Percentiles rank a stretch among this genome's conserved stretches.
These are phyloP conservation scores for Drosophila littoralis DNA, from an alignment of 1,140 invertebrate species.

Conservation along the genomic window DNA sequence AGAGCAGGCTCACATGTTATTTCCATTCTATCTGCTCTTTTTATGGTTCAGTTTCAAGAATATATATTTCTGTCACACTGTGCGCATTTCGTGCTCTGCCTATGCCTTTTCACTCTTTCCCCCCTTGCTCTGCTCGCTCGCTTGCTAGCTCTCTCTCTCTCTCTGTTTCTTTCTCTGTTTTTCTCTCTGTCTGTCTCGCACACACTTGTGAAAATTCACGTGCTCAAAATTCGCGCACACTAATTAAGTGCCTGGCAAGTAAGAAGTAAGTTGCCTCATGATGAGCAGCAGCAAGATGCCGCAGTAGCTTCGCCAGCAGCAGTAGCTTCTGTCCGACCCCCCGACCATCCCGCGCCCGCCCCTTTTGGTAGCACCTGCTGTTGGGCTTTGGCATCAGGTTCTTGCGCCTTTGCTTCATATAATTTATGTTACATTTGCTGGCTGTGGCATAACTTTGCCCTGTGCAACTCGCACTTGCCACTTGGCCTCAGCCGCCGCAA, in stretches of 20 bases:
- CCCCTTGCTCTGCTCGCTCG: not conserved
- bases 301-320: constrained; percentile 2
- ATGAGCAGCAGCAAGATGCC: constrained; percentile 51
- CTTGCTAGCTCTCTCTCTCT: not conserved
- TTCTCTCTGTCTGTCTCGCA: constrained; percentile 24
- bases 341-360: not conserved
- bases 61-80: not conserved
- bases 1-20: too few species aligned
- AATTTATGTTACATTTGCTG: constrained; percentile 82
- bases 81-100: constrained; percentile 14
- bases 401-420: constrained; percentile 76
- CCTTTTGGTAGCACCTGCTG: constrained; percentile 11
- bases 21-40: too few species aligned
- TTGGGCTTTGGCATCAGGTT: constrained; percentile 57
- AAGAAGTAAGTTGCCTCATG: constrained; percentile 74
- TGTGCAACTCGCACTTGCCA: constrained; percentile 32
- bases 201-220: constrained; percentile 78
- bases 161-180: too few species aligned
- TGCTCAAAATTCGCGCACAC: constrained; percentile 80
- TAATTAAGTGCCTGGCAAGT: constrained; percentile 79
- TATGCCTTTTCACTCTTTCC: not conserved
- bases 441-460: constrained; percentile 73
- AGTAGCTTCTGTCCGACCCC: not conserved
- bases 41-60: too few species aligned
- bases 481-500: constrained; percentile 3